Percentiles rank a stretch among this genome's conserved stretches.
These are phyloP conservation scores for Perizoma affinitatum DNA, from an alignment of 2,888 invertebrate species.

Conservation along the genomic window DNA sequence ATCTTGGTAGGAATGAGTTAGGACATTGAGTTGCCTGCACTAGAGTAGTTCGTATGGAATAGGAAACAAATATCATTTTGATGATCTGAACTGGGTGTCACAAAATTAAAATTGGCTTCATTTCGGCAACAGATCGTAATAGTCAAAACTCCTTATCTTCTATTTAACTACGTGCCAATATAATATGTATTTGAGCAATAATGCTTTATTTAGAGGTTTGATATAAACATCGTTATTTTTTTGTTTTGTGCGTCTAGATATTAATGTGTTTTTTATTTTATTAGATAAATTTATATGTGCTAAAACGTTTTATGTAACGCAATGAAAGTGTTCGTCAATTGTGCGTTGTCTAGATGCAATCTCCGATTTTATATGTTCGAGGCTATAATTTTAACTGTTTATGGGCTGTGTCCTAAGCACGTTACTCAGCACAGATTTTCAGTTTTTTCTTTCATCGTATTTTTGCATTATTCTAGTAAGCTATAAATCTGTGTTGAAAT, in stretches of 20 bases:
- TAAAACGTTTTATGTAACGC: conserved; percentile 83
- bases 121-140: conserved; percentile 84
- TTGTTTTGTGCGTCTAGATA: conserved; percentile 69
- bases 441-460: conserved; percentile 43
- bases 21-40: conserved; percentile 12
- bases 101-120: conserved; percentile 75
- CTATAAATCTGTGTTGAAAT: conserved; percentile 68
- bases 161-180: conserved; percentile 49
- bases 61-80: conserved; percentile 51
- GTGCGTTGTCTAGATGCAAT: conserved; percentile 78
- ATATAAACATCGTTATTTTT: conserved; percentile 65
- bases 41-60: conserved; percentile 28
- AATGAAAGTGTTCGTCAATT: conserved; percentile 77
- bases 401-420: conserved; percentile 72
- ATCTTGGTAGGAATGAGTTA: conserved; percentile 22
- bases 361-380: conserved; percentile 59
- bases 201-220: conserved; percentile 70
- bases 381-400: conserved; percentile 65
- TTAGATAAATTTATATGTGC: conserved; percentile 77
- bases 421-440: conserved; percentile 62
- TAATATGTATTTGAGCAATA: conserved; percentile 62
- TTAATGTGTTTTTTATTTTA: conserved; percentile 66
- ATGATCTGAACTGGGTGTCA: conserved; percentile 83
- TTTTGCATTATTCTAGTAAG: conserved; percentile 25
- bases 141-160: conserved; percentile 56